These are phyloP conservation scores for Eupithecia insigniata DNA, from an alignment of 2,888 invertebrate species.

Conservation along the genomic window DNA sequence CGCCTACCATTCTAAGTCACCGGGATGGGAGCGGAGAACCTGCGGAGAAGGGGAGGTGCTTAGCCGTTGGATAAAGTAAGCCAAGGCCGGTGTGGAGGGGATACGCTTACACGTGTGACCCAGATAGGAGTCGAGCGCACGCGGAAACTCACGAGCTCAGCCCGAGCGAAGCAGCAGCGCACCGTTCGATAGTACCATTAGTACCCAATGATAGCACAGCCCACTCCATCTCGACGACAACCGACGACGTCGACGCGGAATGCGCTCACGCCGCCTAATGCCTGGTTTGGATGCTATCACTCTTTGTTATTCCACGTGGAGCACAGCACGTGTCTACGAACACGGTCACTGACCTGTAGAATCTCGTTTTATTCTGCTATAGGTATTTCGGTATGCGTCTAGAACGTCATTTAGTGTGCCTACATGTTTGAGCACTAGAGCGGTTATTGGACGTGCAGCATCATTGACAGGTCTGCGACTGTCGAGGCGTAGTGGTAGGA, in stretches of 20 bases:
- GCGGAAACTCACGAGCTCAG: conserved; percentile 67
- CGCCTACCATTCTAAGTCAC: neutral
- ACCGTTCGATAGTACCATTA: conserved; percentile 63
- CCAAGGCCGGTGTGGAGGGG: conserved; percentile 82
- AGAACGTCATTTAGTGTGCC: conserved; percentile 4
- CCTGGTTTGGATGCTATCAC: conserved; percentile 35
- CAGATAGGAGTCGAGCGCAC: conserved; percentile 71
- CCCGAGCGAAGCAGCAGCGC: conserved; percentile 26
- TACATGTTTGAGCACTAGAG: neutral
- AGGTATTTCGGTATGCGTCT: conserved; percentile 11
- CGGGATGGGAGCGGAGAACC: conserved; percentile 22
- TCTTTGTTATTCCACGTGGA: conserved; percentile 59
- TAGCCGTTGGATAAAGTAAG: conserved; percentile 78
- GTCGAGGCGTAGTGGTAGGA: conserved; percentile 55
- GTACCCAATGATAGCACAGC: conserved; percentile 52
- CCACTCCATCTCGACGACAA: conserved; percentile 34
- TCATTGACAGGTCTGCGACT: conserved; percentile 35
- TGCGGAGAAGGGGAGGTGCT: conserved; percentile 73
- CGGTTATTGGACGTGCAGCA: conserved; percentile 25
- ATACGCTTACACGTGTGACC: conserved; percentile 84
- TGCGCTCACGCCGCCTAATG: conserved; percentile 47
- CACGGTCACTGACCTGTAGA: conserved; percentile 66
- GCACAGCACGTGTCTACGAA: conserved; percentile 59
- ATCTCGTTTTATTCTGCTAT: conserved; percentile 29
- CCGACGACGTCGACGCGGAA: conserved; percentile 34